A percentile compares a stretch with the other conserved stretches of the same genome.
Conservation (phyloP, 2,113 vertebrate genomes). For the Saccopteryx bilineata region DNA sequence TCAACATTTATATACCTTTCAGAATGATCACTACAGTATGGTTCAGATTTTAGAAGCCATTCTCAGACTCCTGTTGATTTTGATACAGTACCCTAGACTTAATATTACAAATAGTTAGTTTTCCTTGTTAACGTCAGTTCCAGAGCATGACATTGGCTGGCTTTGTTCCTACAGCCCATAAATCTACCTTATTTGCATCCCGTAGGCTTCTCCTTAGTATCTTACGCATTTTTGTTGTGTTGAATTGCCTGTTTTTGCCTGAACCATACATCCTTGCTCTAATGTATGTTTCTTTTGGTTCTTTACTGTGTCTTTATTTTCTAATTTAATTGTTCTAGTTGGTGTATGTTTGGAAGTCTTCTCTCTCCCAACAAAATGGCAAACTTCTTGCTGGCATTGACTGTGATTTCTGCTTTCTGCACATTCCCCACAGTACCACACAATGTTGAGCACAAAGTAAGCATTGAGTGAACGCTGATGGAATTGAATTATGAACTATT, state of each 20-base stretch:
- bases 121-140: slow-evolving; percentile 9
- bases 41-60: slow-evolving; percentile 23
- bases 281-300: slow-evolving; percentile 39
- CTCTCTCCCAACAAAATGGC: not conserved
- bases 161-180: not conserved
- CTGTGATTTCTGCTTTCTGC: slow-evolving; percentile 63
- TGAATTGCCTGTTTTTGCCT: slow-evolving; percentile 5
- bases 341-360: slow-evolving; percentile 13
- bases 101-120: not conserved
- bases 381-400: not conserved
- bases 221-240: slow-evolving; percentile 11
- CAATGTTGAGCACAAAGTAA: slow-evolving; percentile 62
- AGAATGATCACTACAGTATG: not conserved
- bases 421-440: slow-evolving; percentile 28
- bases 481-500: slow-evolving; percentile 81
- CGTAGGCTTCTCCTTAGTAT: not conserved
- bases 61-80: slow-evolving; percentile 33
- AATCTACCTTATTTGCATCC: not conserved
- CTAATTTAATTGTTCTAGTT: slow-evolving; percentile 17
- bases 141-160: not conserved
- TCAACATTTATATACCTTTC: not conserved
- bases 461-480: slow-evolving; percentile 62
- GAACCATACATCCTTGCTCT: not conserved
- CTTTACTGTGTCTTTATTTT: slow-evolving; percentile 34
- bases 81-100: not conserved